Evolutionary conservation across 2,888 invertebrate genomes (phyloP), one percentile per base, ranked within the genome.

Genomic region (Chorisops tibialis): DNA sequence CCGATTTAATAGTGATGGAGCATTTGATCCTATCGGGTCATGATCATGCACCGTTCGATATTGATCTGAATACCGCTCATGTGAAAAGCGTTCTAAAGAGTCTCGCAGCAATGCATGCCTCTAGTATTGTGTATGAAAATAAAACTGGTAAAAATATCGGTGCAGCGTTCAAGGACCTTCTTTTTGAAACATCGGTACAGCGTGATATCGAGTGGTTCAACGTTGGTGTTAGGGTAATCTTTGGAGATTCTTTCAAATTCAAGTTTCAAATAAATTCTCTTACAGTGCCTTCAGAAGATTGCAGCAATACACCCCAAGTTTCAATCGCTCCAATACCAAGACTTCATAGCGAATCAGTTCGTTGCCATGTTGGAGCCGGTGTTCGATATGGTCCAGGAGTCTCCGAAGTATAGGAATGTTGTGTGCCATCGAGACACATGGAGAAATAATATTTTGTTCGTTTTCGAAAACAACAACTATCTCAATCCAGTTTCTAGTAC

Each of bases 351-450:
- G 3, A 58, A 66, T 1, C 61, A 72, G 49, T 71, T 76, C 0
- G 69, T 65, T 16, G 38, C 68, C 14, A 59, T 72, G 0, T 58
- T 75, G 1, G 51, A 65, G 0, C 62, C 71, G 43, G 68, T 71
- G 4, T 67, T 71, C 21, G 54, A 68, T 1, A 64, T 74, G 2
- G 68, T 68, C 0, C 63, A 69, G 16, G 74, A 77, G 5, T 73
- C 79, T 0, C 41, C 70, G 62, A 68, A 64, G 19, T 73, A 76
- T 67, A 68, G 73, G 7, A 81, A 81, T 67, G 81, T 80, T 1
- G 66, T 82, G 1, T 79, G 79, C 19, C 78, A 79, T 68, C 71
- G 75, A 2, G 78, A 79, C 66, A 66, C 73, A 5, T 78, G 78
- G 78, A 71, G 71, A 62, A 72, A 74, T 3, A 79, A 79, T 67